Base-by-base conservation (phyloP, 2,113 vertebrate species). In the Oreochromis tanganicae region DNA sequence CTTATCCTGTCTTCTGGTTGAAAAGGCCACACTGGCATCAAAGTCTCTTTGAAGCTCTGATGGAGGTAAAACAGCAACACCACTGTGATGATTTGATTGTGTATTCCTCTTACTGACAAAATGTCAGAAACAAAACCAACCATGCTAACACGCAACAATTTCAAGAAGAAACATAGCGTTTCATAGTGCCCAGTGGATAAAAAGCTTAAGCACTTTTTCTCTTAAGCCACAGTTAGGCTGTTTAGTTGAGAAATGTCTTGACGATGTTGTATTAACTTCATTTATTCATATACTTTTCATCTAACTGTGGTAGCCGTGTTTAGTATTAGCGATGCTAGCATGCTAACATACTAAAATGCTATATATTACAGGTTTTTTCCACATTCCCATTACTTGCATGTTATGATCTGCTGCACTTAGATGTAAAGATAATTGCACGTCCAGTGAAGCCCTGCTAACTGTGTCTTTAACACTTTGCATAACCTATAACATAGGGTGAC, bases 41-140 rank as follows among this genome's bases (percentile, higher is more conserved):
- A 92, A 94, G 91, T 81, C 46, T 82, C 88, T 95, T 94, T 92
- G 92, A 94, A 93, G 87, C 88, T 68, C 63, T 85, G 66, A 82
- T 79, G 48, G 71, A 83, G 86, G 17, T 84, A 61, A 85, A 88
- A 87, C 79, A 48, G 36, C 21, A 79, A 13, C 80, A 57, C 12
- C 50, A 82, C 56, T 83, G 24, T 43, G 36, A 27, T 32, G 32
- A 43, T 59, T 80, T 63, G 8, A 54, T 19, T 27, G 5, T 48
- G 68, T 48, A 46, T 29, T 75, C 24, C 16, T 29, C 24, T 48
- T 56, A 73, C 4, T 80, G 57, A 59, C 9, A 38, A 78, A 56
- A 56, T 81, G 73, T 55, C 41, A 78, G 81, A 78, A 48, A 66
- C 3, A 56, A 48, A 75, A 75, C 41, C 24, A 48, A 19, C 71